Percentiles rank a stretch among this genome's conserved stretches.
Evolutionary conservation across 2,797 vertebrate genomes (phyloP).

Genomic region (Semaprochilodus insignis): DNA sequence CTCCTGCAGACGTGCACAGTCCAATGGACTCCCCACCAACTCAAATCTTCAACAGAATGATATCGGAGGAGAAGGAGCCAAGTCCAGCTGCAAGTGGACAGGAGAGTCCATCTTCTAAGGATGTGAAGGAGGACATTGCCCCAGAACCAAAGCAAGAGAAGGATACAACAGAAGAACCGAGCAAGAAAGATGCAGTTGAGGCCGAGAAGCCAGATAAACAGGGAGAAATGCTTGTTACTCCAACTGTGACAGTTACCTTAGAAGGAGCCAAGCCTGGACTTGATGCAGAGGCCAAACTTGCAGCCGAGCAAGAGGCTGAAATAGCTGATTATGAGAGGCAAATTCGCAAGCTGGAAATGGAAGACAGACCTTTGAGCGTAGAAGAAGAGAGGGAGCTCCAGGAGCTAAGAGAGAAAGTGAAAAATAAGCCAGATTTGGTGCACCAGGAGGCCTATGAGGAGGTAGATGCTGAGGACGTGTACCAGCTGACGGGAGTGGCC

Average conservation of each 20-base stretch:
- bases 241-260: slow-evolving; percentile 80
- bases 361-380: slow-evolving; percentile 81
- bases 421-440: slow-evolving; percentile 88
- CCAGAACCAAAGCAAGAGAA: slow-evolving; percentile 61
- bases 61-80: slow-evolving; percentile 78
- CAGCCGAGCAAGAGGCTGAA: slow-evolving; percentile 71
- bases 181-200: slow-evolving; percentile 57
- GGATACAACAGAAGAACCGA: slow-evolving; percentile 41
- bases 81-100: slow-evolving; percentile 71
- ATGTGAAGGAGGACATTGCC: slow-evolving; percentile 34
- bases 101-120: slow-evolving; percentile 25
- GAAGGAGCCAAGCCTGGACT: slow-evolving; percentile 74
- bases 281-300: slow-evolving; percentile 74
- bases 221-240: slow-evolving; percentile 75
- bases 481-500: slow-evolving; percentile 85
- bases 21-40: slow-evolving; percentile 72
- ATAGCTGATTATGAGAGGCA: slow-evolving; percentile 82
- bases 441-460: slow-evolving; percentile 94
- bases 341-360: slow-evolving; percentile 84
- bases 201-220: slow-evolving; percentile 53
- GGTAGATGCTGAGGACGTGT: slow-evolving; percentile 96
- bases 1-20: slow-evolving; percentile 87
- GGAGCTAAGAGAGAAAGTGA: slow-evolving; percentile 95
- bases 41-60: slow-evolving; percentile 76
- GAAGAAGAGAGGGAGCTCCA: slow-evolving; percentile 83